Evolutionary conservation across 1,140 invertebrate genomes (phyloP), one percentile per base, ranked within the genome.

Genomic region (Chymomyza costata): DNA sequence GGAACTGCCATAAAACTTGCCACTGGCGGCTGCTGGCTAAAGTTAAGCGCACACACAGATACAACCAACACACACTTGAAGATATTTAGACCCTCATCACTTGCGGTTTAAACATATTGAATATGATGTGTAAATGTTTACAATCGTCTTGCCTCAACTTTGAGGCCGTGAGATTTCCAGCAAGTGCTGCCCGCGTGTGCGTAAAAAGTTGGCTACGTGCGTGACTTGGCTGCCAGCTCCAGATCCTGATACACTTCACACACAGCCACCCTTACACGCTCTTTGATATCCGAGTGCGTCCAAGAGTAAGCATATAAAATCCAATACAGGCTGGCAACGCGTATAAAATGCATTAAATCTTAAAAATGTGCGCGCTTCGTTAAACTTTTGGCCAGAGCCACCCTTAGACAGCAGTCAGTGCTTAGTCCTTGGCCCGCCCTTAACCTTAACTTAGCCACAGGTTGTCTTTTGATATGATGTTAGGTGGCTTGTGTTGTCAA

Each of bases 101-200:
- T 60, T 78, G 57, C 45, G 66, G 71, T 64, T 78, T 70, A 51
- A 66, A 67, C 66, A 68, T 68, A 80, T 68, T 71, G 59, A 68
- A 73, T 67, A 78, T 80, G 73, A 80, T 73, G 67, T 65, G 64
- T 61, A 61, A 61, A 71, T 71, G 61, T 52, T 65, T 48, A 48
- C 51, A 44, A n/a, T n/a, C n/a, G 49, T 18, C 31, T 37, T 32
- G 31, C 34, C 34, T 25, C 6, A 13, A 16, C 6, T 28, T 6
- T 34, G 3, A 10, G 35, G 38, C 41, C 62, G 57, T 76, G 61
- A 46, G 70, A 70, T 47, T 76, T 45, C 56, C 45, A 78, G 70
- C 70, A 76, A 54, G 65, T 74, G 68, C 38, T 11, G 13, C 30
- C 35, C 47, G 15, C 18, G 7, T 40, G 39, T 10, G 28, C 25